Evolutionary conservation across 64 coral and sea anemone species (phyloP).

Genomic region (Pocillopora damicornis): DNA sequence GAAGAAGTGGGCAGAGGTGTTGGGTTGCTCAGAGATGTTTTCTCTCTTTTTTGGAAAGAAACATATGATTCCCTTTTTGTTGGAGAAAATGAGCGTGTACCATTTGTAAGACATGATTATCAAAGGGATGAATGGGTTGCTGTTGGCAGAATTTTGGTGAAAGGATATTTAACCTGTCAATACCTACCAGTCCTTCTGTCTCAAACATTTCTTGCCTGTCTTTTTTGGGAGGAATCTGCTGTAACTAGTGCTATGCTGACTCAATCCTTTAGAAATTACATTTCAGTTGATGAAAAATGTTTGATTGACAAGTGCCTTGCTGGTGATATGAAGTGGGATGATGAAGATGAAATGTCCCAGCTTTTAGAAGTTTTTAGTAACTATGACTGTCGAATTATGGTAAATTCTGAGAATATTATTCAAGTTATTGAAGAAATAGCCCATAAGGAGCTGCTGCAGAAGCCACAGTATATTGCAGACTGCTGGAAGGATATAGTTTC

Average conservation of each 20-base stretch:
- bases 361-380: slow-evolving; percentile 7
- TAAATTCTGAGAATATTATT: not conserved
- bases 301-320: not conserved
- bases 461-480: not conserved
- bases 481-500: not conserved
- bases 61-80: slow-evolving; percentile 16
- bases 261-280: not conserved
- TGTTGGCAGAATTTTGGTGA: not conserved
- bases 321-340: slow-evolving; percentile 2
- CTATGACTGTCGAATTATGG: slow-evolving; percentile 5
- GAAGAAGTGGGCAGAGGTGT: slow-evolving; percentile 16
- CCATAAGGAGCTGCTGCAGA: not conserved
- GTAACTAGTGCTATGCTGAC: slow-evolving; percentile 13
- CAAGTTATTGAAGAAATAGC: not conserved
- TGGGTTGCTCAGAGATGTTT: slow-evolving; percentile 18
- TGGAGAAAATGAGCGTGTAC: no score
- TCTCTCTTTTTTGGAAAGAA: slow-evolving; percentile 12
- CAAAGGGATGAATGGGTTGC: no score
- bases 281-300: not conserved
- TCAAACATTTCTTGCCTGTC: slow-evolving; percentile 5
- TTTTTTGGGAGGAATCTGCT: slow-evolving; percentile 18
- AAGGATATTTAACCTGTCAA: no score
- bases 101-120: no score
- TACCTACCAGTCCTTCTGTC: slow-evolving; percentile 5
- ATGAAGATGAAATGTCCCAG: not conserved